Base-by-base conservation (phyloP, 2,797 vertebrate species). In the Mycteria americana region DNA sequence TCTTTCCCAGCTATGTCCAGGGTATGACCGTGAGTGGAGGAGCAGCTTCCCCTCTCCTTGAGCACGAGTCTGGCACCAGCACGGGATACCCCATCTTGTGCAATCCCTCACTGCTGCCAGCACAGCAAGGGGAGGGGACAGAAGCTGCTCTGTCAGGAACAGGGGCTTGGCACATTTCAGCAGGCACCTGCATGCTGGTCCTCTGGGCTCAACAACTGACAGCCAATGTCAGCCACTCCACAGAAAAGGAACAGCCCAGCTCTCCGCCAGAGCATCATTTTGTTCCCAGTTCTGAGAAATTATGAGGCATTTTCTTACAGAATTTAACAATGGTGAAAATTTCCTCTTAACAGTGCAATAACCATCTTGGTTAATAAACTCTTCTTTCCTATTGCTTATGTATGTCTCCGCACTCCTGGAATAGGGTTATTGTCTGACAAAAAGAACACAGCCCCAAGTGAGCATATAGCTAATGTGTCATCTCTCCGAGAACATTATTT, bases 11-110 rank as follows among this genome's bases (percentile, higher is more conserved):
- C 18, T 17, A 6, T 8, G 23, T 17, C 33, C 39, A 45, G 19
- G 11, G 14, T 31, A 14, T n/a, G 37, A 14, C 27, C 1, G 0
- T 2, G 8, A 39, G 11, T 4, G 15, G 28, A 72, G 45, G 54
- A 80, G 18, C 8, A 73, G 4, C 28, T 63, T 72, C 22, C 8
- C 4, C 8, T 28, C 21, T 46, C 59, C 77, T n/a, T 28, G 2
- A 53, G 31, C 16, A 56, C 21, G 33, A 35, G 28, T 6, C 35
- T 75, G 53, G 18, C 21, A 30, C 41, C 23, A 70, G 27, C 8
- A 13, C 5, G 25, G 62, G 18, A 14, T 33, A 18, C 9, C 18
- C 18, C 24, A 14, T 13, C 35, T 24, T 25, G 27, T 62, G 31
- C 1, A 1, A 41, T 10, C 14, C 50, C 16, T 16, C 24, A 56